Base-by-base conservation (phyloP, 2,888 invertebrate genomes). In the Lepidocyrtoides sp. region DNA sequence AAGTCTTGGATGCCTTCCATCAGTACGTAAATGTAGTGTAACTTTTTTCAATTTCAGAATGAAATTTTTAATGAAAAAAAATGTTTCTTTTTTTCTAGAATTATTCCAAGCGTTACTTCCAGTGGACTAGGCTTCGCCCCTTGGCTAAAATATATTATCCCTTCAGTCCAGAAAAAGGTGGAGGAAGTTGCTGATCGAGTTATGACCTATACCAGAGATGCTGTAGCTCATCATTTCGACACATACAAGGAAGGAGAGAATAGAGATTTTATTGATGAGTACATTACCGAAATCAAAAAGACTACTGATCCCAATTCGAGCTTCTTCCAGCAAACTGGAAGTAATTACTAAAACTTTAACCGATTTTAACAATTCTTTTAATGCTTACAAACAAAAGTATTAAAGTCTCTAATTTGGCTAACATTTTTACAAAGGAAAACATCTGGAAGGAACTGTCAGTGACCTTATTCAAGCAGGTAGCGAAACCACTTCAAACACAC, bases 211-310 rank as follows among this genome's bases (percentile, higher is more conserved):
- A 26, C 29, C 0, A 69, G 69, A n/a, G 84, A 14, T 3, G 84
- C 84, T 0, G 84, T 84, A 0, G 20, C 0, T 0, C 14, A 84
- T 2, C 84, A 84, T 12, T 69, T 23, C 5, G 84, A 84, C 5
- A 51, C 84, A 5, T 32, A 69, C 17, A 10, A 69, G 3, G 69
- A 84, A 4, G 84, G 84, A 7, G 63, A 20, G 23, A 63, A 5
- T 3, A 60, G 93, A 36, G 93, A 93, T 57, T 93, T 93, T 60
- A 91, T 93, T 41, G 93, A 93, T 81, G 91, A 91, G 36, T 93
- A 93, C 44, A 82, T 93, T 17, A 66, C 72, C 0, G 92, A 93
- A 84, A 91, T 91, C 1, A 90, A 91, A 36, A 26, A 7, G 0
- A 86, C 85, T 3, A 69, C 72, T 7, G 54, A 88, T 41, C 26